phyloP scores from a whole-genome alignment of 2,113 vertebrate genomes.

The Lasiurus cinereus region DNA sequence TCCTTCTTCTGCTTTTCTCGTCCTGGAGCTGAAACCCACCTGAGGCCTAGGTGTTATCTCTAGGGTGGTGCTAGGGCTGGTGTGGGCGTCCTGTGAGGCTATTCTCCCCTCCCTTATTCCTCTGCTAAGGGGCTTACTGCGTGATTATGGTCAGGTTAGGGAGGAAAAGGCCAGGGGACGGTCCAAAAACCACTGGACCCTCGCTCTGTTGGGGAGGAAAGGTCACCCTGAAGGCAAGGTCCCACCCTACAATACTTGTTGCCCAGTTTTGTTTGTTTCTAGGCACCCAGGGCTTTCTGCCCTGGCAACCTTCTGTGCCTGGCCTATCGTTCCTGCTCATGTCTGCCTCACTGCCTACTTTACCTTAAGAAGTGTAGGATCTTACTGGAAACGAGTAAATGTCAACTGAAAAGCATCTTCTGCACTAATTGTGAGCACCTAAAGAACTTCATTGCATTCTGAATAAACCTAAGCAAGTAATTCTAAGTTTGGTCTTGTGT shows the following conservation, averaged over 20 bases:
- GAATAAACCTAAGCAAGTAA: neutral
- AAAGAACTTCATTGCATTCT: constrained; percentile 4
- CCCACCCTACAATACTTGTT: neutral
- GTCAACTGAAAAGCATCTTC: neutral
- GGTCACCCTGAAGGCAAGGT: neutral
- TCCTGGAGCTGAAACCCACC: neutral
- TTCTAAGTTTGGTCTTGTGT: constrained; percentile 11
- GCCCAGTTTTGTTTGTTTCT: neutral
- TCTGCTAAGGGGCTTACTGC: neutral
- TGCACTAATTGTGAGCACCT: neutral
- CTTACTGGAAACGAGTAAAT: constrained; percentile 1
- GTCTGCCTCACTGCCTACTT: neutral
- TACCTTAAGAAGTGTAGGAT: neutral
- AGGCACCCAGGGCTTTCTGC: neutral
- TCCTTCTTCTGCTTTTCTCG: neutral
- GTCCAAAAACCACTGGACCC: neutral
- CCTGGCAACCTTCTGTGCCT: neutral
- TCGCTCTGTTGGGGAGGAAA: neutral
- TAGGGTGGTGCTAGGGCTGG: neutral
- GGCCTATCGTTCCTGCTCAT: neutral
- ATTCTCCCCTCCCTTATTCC: neutral
- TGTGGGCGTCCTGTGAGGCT: neutral
- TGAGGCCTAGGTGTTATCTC: neutral
- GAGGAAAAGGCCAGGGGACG: neutral
- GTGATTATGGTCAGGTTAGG: neutral